These are phyloP conservation scores for Stichopus horrens DNA, from an alignment of 53 echinoderm and acorn worm genomes.

Conservation along the genomic window DNA sequence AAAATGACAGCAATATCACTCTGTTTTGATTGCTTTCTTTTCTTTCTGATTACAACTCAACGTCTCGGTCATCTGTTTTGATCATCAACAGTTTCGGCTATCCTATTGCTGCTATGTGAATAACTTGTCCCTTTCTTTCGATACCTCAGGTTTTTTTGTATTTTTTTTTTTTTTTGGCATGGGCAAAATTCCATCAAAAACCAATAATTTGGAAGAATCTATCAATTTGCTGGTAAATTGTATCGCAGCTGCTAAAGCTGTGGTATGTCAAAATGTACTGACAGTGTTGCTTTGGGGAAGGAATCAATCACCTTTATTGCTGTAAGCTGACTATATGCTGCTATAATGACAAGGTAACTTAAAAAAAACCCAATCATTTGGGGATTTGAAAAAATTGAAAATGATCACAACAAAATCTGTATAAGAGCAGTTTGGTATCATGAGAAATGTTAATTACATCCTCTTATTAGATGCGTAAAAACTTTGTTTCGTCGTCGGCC, in stretches of 20 bases:
- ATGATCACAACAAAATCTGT: background rate
- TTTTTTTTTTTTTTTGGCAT: background rate
- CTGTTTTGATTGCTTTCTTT: too few relatives aligned
- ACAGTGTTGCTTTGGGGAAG: background rate
- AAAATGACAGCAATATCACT: too few relatives aligned
- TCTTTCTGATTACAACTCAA: too few relatives aligned
- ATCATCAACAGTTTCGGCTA: background rate
- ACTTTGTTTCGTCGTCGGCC: too few relatives aligned
- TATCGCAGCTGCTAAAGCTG: background rate
- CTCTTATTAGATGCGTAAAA: background rate
- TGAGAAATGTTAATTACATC: background rate
- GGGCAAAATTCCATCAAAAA: background rate
- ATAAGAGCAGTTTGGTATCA: background rate
- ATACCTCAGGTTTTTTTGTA: background rate
- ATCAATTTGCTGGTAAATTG: background rate
- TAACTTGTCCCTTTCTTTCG: background rate
- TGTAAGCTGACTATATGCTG: background rate
- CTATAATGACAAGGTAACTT: background rate
- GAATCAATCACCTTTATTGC: background rate
- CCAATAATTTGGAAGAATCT: conserved; percentile 3
- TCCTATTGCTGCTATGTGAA: background rate
- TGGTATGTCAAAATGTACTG: background rate
- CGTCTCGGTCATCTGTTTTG: background rate
- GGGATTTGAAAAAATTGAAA: background rate
- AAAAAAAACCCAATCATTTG: background rate